Conservation (phyloP, 2,888 invertebrate genomes). For the Linyphia triangularis region DNA sequence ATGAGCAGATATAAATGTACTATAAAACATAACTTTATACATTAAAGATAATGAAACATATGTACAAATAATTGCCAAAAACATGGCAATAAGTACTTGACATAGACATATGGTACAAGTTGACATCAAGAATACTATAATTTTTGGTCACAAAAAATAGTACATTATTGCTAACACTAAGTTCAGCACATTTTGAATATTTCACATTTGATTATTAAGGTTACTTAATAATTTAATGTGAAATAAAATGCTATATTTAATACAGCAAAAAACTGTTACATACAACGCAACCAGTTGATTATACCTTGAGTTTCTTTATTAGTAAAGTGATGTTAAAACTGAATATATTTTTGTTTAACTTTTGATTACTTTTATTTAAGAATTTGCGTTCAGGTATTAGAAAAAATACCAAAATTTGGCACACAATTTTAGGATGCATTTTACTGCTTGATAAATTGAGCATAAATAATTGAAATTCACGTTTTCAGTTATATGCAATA, state of each 20-base stretch:
- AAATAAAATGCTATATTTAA: background rate
- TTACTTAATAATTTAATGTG: background rate
- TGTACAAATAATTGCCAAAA: background rate
- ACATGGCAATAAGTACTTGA: background rate
- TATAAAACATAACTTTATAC: constrained; percentile 10
- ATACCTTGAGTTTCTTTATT: too few relatives aligned
- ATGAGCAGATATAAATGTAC: background rate
- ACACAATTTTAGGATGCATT: too few relatives aligned
- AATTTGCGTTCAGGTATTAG: background rate
- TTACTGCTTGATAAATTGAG: too few relatives aligned
- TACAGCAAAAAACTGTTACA: too few relatives aligned
- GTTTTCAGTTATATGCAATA: too few relatives aligned
- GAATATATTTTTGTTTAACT: background rate
- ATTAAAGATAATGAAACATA: background rate
- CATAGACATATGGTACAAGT: background rate
- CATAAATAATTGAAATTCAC: too few relatives aligned
- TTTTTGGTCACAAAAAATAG: too few relatives aligned
- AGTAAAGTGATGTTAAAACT: too few relatives aligned
- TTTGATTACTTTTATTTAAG: background rate
- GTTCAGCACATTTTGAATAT: background rate
- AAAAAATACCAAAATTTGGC: background rate
- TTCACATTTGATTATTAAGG: background rate
- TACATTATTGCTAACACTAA: background rate
- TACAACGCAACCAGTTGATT: too few relatives aligned
- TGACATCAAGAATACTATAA: too few relatives aligned